Evolutionary conservation across 37 sponge, comb jelly and placozoan genomes (phyloP), one percentile per base, ranked within the genome.

Genomic region (Halisarca cf. caerulea): DNA sequence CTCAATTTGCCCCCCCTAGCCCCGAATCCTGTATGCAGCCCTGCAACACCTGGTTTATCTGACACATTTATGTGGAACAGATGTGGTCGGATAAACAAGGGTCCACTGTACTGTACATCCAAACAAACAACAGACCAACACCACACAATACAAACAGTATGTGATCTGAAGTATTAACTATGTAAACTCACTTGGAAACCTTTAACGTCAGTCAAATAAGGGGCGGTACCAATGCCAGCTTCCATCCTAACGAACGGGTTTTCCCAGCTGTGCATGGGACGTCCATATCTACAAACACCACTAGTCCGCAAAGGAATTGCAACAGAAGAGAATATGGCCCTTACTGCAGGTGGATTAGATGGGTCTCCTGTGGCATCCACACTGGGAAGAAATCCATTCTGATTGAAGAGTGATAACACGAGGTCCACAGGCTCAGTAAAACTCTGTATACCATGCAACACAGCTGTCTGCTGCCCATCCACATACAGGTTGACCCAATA

Each of bases 171-270:
- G 40, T 81, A 8, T 24, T 36, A 71, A 28, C 24, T 66, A 28
- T 28, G 6, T 8, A 73, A 73, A 21, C 61, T 79, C 54, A 94
- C 95, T 87, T 89, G 32, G 51, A 87, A 83, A 17, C 70, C 79
- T 39, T 42, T 34, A 1, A 92, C 86, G 47, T 91, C 87, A n/a
- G 80, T 87, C n/a, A 57, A 37, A 14, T 87, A 90, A 24, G 91
- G 87, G 14, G 62, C 39, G 28, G 88, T 81, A 3, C 97, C 97
- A n/a, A 91, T 80, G 38, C 84, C 94, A 58, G 87, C 97, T 54
- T 80, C 79, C 24, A 96, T 89, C 72, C 83, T 81, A 40, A 96
- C 88, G 9, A 96, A 83, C 0, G 97, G 94, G 73, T 78, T 84
- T 1, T 59, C 72, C 80, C 80, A 77, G 73, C 87, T 89, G 77